phyloP scores from a whole-genome alignment of 37 sponge, comb jelly and placozoan species.

The Spongilla lacustris region DNA sequence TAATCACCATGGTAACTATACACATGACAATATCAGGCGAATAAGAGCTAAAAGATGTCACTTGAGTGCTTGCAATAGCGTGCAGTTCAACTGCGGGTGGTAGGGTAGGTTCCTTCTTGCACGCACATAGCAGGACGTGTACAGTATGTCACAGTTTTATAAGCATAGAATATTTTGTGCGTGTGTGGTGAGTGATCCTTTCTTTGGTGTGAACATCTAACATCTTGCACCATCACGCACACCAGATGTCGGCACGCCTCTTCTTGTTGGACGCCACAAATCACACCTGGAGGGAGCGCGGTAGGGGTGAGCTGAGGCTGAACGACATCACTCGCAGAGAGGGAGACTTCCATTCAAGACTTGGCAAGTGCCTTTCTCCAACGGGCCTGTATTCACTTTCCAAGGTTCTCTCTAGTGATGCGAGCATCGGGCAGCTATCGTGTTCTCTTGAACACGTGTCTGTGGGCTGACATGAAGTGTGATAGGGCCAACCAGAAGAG shows the following conservation, averaged over 20 bases:
- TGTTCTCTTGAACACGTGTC: conserved; percentile 73
- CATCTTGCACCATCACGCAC: too few species aligned
- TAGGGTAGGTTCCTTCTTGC: too few species aligned
- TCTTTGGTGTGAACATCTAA: too few species aligned
- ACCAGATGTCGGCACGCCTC: conserved; percentile 55
- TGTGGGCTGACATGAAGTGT: conserved; percentile 85
- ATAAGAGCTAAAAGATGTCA: too few species aligned
- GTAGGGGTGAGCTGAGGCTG: conserved; percentile 65
- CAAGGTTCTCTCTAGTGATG: conserved; percentile 74
- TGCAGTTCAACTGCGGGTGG: too few species aligned
- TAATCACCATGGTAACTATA: too few species aligned
- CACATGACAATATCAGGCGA: too few species aligned
- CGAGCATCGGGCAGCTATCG: conserved; percentile 59
- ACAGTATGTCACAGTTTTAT: too few species aligned
- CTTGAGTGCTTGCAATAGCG: too few species aligned
- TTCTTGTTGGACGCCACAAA: conserved; percentile 58
- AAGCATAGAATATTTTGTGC: too few species aligned
- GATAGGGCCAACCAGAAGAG: conserved; percentile 72
- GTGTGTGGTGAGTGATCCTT: too few species aligned
- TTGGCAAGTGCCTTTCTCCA: conserved; percentile 34
- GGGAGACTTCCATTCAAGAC: conserved; percentile 74
- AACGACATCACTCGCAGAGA: conserved; percentile 66
- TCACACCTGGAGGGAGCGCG: conserved; percentile 75
- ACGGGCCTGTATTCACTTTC: neutral
- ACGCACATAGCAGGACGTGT: too few species aligned